Percentiles rank a stretch among this genome's conserved stretches.
Conservation (phyloP, 2,113 vertebrate species). For the Platysternon megacephalum region DNA sequence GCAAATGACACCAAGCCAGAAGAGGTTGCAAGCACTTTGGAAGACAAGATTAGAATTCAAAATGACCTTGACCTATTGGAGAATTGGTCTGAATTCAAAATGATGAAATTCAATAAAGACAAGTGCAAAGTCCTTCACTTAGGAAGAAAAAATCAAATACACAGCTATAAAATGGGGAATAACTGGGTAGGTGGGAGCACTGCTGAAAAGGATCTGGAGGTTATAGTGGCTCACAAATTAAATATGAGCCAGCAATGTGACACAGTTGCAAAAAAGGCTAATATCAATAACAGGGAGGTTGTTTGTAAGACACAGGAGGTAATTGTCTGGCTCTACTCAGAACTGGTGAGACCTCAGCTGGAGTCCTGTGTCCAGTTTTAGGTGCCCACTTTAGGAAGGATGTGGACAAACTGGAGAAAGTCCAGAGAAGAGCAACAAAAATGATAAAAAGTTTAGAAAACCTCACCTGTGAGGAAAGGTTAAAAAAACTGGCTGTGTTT, state of each 20-base stretch:
- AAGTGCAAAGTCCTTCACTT: neutral
- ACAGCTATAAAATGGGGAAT: neutral
- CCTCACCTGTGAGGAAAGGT: neutral
- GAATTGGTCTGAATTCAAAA: neutral
- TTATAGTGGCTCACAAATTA: neutral
- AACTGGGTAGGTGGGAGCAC: neutral
- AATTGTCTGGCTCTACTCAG: no score
- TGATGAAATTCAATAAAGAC: neutral
- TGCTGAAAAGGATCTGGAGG: neutral
- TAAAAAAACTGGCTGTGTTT: neutral
- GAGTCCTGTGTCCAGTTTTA: no score
- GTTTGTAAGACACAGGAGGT: neutral
- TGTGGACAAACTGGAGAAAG: neutral
- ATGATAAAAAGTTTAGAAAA: neutral
- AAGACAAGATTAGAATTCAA: neutral
- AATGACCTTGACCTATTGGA: neutral
- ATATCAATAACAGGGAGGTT: neutral
- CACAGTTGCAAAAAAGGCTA: neutral
- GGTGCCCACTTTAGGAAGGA: neutral
- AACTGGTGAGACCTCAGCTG: neutral
- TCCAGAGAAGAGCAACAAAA: neutral
- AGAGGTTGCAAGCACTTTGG: neutral
- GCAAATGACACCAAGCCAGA: neutral
- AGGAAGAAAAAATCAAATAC: neutral
- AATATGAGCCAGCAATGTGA: neutral